Evolutionary conservation across 2,113 vertebrate genomes (phyloP), one percentile per base, ranked within the genome.

Genomic region (Columba janthina): DNA sequence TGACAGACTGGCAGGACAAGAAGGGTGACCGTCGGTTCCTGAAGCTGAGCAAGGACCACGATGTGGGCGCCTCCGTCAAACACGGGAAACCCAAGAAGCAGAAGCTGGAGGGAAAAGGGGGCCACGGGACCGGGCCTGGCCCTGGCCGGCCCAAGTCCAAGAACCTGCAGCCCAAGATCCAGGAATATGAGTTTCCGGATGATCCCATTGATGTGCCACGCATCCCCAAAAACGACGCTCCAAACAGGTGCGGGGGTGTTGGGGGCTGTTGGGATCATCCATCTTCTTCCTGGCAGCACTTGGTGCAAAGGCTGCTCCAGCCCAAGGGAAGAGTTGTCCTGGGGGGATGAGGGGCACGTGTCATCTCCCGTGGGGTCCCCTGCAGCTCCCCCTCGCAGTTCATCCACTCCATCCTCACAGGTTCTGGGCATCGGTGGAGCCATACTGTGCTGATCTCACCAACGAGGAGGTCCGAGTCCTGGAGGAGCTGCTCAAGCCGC

Each of bases 1-100:
- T 99, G 65, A 99, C 99, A 6, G 99, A 99, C 90, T 99, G 99
- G 99, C 99, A 99, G 93, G 99, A 99, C 97, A 99, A 99, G 97
- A 99, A 99, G 92, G 99, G 99, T 3, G 99, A 99, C 86, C 98
- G 99, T 62, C 98, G 99, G 20, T 99, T 99, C 85, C 93, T 99
- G 92, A 99, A 99, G 96, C 93, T 98, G 88, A 98, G 98, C 50
- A 99, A 99, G 96, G 99, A 99, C 60, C 98, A 99, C 0, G 99
- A 99, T 67, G 98, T 99, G 10, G 98, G 99, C 31, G 97, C 98
- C 12, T 98, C 99, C 3, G 98, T 99, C 54, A 99, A 99, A 77
- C 99, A 99, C 19, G 98, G 98, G 60, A 99, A 99, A 82, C 98
- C 99, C 80, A 99, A 99, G 97, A 99, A 99, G 90, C 99, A 99